Base-by-base conservation (phyloP, 2,888 invertebrate species). In the Petrophora chlorosata region DNA sequence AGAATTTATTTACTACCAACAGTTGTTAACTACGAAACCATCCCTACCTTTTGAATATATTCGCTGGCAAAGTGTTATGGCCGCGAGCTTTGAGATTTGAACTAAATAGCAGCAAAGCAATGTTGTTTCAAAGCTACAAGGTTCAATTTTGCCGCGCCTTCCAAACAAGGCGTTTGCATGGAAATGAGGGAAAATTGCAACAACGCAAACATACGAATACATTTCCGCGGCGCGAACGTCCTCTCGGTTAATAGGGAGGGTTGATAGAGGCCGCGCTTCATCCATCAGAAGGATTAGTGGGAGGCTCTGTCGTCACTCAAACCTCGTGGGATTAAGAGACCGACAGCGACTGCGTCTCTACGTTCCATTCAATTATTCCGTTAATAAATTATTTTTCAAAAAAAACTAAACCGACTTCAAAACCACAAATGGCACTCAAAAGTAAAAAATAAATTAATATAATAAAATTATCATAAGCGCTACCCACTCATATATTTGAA, bases 261-360 rank as follows among this genome's bases (percentile, higher is more conserved):
- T 46, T 57, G 49, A 57, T 56, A 59, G 56, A 65, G 59, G 53
- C 45, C 51, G 50, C 51, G 56, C 49, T 59, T 54, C 56, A 73
- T 78, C 67, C 73, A 71, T 79, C 78, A 76, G 71, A 57, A 53
- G 70, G 73, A 76, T 80, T 78, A 77, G 65, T 57, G 53, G 46
- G 50, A 60, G 62, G 43, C 51, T 61, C 50, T 64, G 73, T 74
- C 71, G 66, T 56, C 67, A 53, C 56, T 51, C 53, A 55, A 65
- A 66, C 72, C 73, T 70, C 72, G 52, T 59, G 63, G 76, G 76
- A 79, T 76, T 77, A 70, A 60, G 63, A 62, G 63, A 54, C 61
- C 54, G 60, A 49, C 53, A 40, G 41, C 58, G 63, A 19, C 15
- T 12, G 13, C n/a, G 65, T 67, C 71, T 68, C 65, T 65, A 57